These are phyloP conservation scores for Triops longicaudatus DNA, from an alignment of 1,140 invertebrate species.

Conservation along the genomic window DNA sequence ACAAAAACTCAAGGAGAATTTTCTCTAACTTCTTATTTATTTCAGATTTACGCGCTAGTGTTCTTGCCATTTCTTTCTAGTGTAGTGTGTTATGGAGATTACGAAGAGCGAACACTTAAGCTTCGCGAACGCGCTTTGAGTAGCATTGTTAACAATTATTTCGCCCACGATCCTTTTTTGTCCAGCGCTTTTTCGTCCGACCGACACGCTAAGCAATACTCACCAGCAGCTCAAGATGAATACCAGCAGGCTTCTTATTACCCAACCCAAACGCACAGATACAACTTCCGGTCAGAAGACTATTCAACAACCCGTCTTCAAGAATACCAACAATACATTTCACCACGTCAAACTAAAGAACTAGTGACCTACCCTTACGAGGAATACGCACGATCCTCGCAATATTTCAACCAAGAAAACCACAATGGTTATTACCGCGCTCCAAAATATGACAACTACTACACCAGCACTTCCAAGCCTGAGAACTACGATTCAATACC, in stretches of 20 bases:
- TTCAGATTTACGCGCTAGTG: background rate
- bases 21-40: background rate
- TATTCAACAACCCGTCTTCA: background rate
- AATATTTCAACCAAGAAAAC: background rate
- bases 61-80: background rate
- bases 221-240: background rate
- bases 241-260: background rate
- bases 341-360: background rate
- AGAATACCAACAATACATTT: conserved; percentile 2
- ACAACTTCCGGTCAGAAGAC: background rate
- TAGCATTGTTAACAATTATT: conserved; percentile 17
- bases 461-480: background rate
- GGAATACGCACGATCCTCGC: background rate
- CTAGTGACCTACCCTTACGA: background rate
- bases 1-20: background rate
- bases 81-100: background rate
- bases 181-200: background rate
- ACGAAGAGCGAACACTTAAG: background rate
- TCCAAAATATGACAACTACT: background rate
- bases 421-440: background rate
- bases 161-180: conserved; percentile 21
- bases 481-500: background rate
- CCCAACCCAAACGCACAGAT: background rate
- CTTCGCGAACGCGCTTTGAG: conserved; percentile 16
- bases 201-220: background rate